A percentile compares a stretch with the other conserved stretches of the same genome.
These are phyloP conservation scores for Halichoeres trimaculatus DNA, from an alignment of 2,113 vertebrate genomes.

Conservation along the genomic window DNA sequence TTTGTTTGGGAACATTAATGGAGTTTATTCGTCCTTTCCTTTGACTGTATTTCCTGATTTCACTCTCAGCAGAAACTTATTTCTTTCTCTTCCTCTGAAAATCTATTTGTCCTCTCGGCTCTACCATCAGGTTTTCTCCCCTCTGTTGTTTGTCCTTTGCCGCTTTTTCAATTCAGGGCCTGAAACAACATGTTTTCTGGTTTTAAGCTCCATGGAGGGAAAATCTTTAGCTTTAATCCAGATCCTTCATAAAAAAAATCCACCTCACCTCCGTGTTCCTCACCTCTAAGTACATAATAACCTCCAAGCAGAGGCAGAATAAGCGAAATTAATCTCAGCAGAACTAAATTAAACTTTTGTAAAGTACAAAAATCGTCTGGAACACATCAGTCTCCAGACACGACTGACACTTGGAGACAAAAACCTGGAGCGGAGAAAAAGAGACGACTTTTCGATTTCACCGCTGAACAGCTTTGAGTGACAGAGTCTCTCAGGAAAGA, in stretches of 20 bases:
- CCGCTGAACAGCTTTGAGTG: slow-evolving; percentile 40
- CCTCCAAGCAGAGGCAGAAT: too few species aligned
- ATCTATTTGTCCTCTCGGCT: neutral
- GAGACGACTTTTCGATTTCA: slow-evolving; percentile 23
- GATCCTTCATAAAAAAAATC: too few species aligned
- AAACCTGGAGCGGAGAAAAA: slow-evolving; percentile 1
- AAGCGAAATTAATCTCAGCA: too few species aligned
- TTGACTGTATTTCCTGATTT: neutral
- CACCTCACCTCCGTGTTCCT: too few species aligned
- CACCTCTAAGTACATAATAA: too few species aligned
- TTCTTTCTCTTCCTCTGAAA: neutral
- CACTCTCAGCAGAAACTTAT: neutral
- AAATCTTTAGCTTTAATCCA: too few species aligned
- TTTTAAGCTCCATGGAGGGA: too few species aligned
- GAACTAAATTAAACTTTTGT: too few species aligned
- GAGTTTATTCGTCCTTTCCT: neutral
- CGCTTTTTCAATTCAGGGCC: too few species aligned
- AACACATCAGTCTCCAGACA: neutral
- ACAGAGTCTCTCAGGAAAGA: slow-evolving; percentile 40
- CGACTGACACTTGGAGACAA: neutral
- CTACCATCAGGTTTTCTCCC: neutral
- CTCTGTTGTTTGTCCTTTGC: neutral
- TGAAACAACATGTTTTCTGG: too few species aligned
- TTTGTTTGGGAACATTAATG: slow-evolving; percentile 4
- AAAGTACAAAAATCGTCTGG: too few species aligned